These are phyloP conservation scores for Erpornis zantholeuca DNA, from an alignment of 2,113 vertebrate genomes.

Conservation along the genomic window DNA sequence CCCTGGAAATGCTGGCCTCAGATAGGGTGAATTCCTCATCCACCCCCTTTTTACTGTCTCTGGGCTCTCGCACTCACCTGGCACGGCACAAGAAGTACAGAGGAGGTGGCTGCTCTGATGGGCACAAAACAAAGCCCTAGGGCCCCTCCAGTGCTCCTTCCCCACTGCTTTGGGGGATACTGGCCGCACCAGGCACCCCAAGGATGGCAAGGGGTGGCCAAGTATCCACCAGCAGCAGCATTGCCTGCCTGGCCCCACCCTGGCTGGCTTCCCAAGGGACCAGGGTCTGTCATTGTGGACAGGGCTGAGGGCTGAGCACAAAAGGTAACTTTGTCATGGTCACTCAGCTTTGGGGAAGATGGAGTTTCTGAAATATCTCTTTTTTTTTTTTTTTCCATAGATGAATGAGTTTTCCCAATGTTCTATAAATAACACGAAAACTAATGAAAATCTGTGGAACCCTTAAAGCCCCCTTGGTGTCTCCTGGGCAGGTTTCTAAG, in stretches of 20 bases:
- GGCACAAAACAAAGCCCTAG: background rate
- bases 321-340: background rate
- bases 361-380: background rate
- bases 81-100: background rate
- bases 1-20: background rate
- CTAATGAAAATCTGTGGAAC: background rate
- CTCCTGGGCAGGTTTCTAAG: background rate
- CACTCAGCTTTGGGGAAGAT: background rate
- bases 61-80: background rate
- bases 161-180: accelerated
- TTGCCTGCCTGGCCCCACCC: too few relatives aligned
- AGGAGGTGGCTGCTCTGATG: background rate
- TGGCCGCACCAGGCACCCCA: background rate
- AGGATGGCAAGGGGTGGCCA: background rate
- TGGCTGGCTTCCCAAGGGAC: accelerated
- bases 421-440: background rate
- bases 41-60: background rate
- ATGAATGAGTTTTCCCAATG: background rate
- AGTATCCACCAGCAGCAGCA: background rate
- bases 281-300: accelerated
- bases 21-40: background rate
- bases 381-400: background rate
- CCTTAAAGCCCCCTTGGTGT: background rate
- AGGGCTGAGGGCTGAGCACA: background rate
- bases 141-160: background rate